Conservation (phyloP, 1,140 invertebrate species). For the Nebria ingens region DNA sequence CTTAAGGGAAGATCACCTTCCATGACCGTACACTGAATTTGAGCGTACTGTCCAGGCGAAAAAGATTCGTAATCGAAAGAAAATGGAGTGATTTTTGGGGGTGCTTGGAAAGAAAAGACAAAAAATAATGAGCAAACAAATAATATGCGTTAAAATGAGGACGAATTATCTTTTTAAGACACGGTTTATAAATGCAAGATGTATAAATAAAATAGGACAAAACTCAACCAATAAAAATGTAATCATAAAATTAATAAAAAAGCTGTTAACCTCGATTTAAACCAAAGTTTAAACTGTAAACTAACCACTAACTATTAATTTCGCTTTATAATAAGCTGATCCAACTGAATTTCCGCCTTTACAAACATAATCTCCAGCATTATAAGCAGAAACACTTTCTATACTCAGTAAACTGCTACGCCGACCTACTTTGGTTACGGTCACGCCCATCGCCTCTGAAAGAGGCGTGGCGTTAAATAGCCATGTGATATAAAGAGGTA, state of each 20-base stretch:
- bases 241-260: not conserved
- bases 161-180: no score
- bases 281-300: conserved; percentile 15
- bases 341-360: conserved; percentile 49
- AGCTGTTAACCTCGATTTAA: not conserved
- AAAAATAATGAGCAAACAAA: no score
- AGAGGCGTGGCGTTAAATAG: conserved; percentile 40
- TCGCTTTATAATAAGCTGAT: conserved; percentile 45
- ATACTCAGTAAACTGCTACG: conserved; percentile 40
- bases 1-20: conserved; percentile 60
- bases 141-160: no score
- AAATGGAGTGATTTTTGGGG: conserved; percentile 43
- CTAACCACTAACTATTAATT: conserved; percentile 52
- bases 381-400: conserved; percentile 42
- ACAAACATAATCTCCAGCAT: conserved; percentile 55
- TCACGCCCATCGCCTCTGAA: conserved; percentile 18
- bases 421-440: conserved; percentile 23
- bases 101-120: conserved; percentile 28
- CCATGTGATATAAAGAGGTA: conserved; percentile 50
- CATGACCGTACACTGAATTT: conserved; percentile 54
- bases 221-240: no score
- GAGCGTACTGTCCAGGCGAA: conserved; percentile 57
- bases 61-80: conserved; percentile 44
- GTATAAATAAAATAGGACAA: no score
- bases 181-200: no score